Conservation (phyloP, 2,888 invertebrate species). For the Thymelicus acteon region DNA sequence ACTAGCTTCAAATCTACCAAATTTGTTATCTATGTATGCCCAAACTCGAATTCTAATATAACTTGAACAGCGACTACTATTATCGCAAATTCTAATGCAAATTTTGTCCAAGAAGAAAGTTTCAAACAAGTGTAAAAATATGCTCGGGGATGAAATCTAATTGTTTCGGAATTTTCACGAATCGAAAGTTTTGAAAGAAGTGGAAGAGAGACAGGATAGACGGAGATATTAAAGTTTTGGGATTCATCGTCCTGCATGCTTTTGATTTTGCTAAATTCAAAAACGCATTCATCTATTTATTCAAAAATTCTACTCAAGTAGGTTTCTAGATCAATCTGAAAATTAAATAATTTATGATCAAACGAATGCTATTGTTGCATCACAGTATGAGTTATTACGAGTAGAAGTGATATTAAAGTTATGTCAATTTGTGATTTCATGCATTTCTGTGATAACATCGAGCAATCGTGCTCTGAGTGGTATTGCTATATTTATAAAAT, state of each 20-base stretch:
- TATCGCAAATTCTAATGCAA: conserved; percentile 81
- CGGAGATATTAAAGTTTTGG: conserved; percentile 56
- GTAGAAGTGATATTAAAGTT: conserved; percentile 42
- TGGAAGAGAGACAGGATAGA: conserved; percentile 55
- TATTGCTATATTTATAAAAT: conserved; percentile 39
- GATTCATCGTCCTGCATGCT: conserved; percentile 72
- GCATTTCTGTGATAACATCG: conserved; percentile 69
- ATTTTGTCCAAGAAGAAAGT: conserved; percentile 78
- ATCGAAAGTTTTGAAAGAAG: conserved; percentile 70
- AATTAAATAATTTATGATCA: conserved; percentile 28
- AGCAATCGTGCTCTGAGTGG: conserved; percentile 64
- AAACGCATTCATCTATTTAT: conserved; percentile 63
- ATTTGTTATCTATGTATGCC: conserved; percentile 73
- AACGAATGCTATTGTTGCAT: conserved; percentile 33
- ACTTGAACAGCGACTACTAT: conserved; percentile 79
- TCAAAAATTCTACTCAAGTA: conserved; percentile 36
- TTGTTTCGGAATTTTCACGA: conserved; percentile 80
- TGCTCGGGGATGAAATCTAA: conserved; percentile 78
- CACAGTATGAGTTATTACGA: conserved; percentile 31
- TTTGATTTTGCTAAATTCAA: conserved; percentile 59
- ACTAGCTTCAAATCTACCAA: conserved; percentile 81
- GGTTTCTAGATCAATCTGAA: conserved; percentile 37
- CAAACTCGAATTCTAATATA: conserved; percentile 79
- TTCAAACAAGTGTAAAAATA: conserved; percentile 77
- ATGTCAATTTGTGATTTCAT: conserved; percentile 66